Evolutionary conservation across 2,797 vertebrate genomes (phyloP), one percentile per base, ranked within the genome.

Genomic region (Lithobates pipiens): DNA sequence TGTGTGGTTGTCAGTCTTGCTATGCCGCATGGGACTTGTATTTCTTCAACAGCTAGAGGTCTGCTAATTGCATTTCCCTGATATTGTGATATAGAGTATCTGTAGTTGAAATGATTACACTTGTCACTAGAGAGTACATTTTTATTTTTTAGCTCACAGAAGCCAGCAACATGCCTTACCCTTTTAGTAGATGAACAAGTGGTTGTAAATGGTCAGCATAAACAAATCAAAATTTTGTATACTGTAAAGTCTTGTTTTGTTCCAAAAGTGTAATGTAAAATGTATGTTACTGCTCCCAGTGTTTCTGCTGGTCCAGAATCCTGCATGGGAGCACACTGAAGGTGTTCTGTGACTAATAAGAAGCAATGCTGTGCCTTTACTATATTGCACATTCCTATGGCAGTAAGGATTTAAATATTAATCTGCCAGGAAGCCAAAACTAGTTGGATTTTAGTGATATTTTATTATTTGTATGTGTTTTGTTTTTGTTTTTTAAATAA

Each of bases 341-440:
- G 15, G 39, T 9, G 32, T 44, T 68, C 0, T 63, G 23, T 71
- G 16, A 27, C 25, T 61, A 6, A 25, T 25, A 46, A 67, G 6
- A 73, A 67, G 21, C 54, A 65, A 79, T 68, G 67, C 39, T 27
- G 77, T 80, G 84, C 84, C 83, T 81, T 78, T 85, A 75, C 50
- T 80, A 54, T 65, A 67, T 67, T 85, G 61, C 39, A 79, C 57
- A 34, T 73, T 63, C 42, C 27, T 80, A 21, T 74, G 74, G 32
- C 68, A 84, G 32, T 63, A 15, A 67, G 21, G 54, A 61, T 29
- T 74, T 57, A 83, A 67, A 10, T 29, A 32, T 71, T 27, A 16
- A 15, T 77, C 32, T 71, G 50, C 80, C 70, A 74, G 54, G 25
- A 25, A 79, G 67, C 27, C 25, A 29, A n/a, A 83, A 21, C 13